phyloP scores from a whole-genome alignment of 2,888 invertebrate genomes.

The Furcula furcula region DNA sequence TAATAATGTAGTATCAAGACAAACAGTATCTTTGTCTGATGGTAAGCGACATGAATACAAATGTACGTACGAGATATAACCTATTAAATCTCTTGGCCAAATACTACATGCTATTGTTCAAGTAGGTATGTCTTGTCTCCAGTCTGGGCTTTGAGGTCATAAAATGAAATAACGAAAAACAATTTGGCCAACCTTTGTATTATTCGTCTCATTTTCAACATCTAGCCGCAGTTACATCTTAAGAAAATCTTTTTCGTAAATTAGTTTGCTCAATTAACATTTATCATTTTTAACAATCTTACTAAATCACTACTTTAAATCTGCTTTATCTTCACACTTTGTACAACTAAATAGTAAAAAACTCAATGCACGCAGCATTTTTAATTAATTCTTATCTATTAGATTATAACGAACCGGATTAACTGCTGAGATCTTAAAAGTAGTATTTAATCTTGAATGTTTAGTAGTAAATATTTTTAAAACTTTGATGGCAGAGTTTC shows the following conservation, averaged over 20 bases:
- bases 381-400: slow-evolving; percentile 30
- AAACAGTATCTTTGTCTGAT: too few relatives aligned
- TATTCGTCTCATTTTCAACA: too few relatives aligned
- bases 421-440: slow-evolving; percentile 15
- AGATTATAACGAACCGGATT: slow-evolving; percentile 18
- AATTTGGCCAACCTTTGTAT: too few relatives aligned
- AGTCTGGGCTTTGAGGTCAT: too few relatives aligned
- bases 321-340: slow-evolving; percentile 29
- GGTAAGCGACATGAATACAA: too few relatives aligned
- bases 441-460: slow-evolving; percentile 32
- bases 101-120: too few relatives aligned
- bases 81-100: too few relatives aligned
- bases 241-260: not conserved
- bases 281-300: not conserved
- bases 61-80: too few relatives aligned
- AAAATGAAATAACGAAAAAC: too few relatives aligned
- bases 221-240: not conserved
- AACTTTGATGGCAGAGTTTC: slow-evolving; percentile 13
- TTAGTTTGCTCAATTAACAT: slow-evolving; percentile 1
- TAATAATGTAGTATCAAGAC: too few relatives aligned
- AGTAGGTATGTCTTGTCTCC: too few relatives aligned
- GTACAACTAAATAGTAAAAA: slow-evolving; percentile 25
- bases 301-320: not conserved
- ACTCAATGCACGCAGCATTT: slow-evolving; percentile 17
- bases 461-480: slow-evolving; percentile 18